These are phyloP conservation scores for Amphiduros pacificus DNA, from an alignment of 2,888 invertebrate species.

Conservation along the genomic window DNA sequence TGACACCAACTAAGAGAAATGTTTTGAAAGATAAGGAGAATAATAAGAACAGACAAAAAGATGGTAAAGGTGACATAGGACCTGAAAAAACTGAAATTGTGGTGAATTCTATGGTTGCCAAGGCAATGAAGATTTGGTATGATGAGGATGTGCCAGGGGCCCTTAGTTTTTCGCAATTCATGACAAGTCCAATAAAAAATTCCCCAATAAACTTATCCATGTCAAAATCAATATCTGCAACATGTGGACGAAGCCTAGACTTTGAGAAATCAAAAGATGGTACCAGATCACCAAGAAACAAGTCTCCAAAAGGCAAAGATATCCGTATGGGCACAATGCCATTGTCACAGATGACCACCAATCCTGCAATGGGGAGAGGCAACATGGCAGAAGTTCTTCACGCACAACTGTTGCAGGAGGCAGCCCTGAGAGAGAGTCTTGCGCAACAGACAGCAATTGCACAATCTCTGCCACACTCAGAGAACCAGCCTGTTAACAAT, in stretches of 20 bases:
- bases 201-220: too few species aligned
- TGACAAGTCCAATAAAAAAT: too few species aligned
- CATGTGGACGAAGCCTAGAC: neutral
- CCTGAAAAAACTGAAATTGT: neutral
- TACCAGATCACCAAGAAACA: too few species aligned
- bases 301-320: too few species aligned
- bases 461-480: neutral
- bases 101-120: conserved; percentile 11
- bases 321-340: too few species aligned
- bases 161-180: neutral
- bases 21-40: neutral
- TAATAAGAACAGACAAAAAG: neutral
- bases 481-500: neutral
- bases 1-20: neutral
- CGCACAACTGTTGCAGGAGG: too few species aligned
- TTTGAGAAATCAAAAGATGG: too few species aligned
- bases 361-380: too few species aligned
- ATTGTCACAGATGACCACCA: too few species aligned
- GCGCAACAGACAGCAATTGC: neutral
- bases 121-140: conserved; percentile 17
- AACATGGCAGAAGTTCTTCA: too few species aligned
- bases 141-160: conserved; percentile 10
- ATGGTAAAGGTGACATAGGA: neutral
- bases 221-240: too few species aligned
- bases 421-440: neutral